These are phyloP conservation scores for Gnatocerus cornutus DNA, from an alignment of 2,888 invertebrate species.

Conservation along the genomic window DNA sequence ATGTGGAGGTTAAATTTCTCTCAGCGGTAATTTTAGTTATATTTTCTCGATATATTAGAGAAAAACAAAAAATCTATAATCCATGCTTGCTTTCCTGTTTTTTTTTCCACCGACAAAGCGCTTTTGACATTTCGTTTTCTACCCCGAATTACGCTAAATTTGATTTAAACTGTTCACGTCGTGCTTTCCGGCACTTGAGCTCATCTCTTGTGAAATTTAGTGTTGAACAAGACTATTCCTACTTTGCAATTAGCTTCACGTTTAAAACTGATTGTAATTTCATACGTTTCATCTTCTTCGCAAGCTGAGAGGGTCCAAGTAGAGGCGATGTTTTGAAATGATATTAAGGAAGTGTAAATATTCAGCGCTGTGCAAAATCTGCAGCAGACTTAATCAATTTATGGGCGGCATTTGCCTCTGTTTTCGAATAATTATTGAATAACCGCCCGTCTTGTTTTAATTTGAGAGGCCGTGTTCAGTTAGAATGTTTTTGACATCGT, in stretches of 20 bases:
- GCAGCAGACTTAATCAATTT: slow-evolving; percentile 49
- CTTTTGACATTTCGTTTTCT: not conserved
- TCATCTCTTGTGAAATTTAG: slow-evolving; percentile 11
- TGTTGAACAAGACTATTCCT: not conserved
- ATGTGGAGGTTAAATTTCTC: not conserved
- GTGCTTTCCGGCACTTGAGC: slow-evolving; percentile 22
- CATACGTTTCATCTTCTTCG: slow-evolving; percentile 26
- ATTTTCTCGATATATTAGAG: not conserved
- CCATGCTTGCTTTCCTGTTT: not conserved
- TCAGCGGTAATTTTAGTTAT: not conserved
- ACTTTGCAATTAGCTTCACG: slow-evolving; percentile 22
- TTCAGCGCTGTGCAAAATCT: slow-evolving; percentile 38
- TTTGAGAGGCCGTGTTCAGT: slow-evolving; percentile 62
- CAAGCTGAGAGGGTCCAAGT: slow-evolving; percentile 28
- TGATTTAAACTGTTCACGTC: not conserved
- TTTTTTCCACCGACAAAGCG: not conserved
- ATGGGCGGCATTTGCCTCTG: slow-evolving; percentile 38
- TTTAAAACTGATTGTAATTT: slow-evolving; percentile 37
- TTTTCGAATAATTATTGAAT: slow-evolving; percentile 49
- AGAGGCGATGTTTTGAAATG: slow-evolving; percentile 11
- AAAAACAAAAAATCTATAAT: not conserved
- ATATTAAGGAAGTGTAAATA: slow-evolving; percentile 31
- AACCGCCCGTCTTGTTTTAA: slow-evolving; percentile 57
- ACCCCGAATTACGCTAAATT: not conserved
- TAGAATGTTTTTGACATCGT: slow-evolving; percentile 69